Percentiles rank a stretch among this genome's conserved stretches.
phyloP scores from a whole-genome alignment of 1,140 invertebrate genomes.

The Drosophila subpulchrella region DNA sequence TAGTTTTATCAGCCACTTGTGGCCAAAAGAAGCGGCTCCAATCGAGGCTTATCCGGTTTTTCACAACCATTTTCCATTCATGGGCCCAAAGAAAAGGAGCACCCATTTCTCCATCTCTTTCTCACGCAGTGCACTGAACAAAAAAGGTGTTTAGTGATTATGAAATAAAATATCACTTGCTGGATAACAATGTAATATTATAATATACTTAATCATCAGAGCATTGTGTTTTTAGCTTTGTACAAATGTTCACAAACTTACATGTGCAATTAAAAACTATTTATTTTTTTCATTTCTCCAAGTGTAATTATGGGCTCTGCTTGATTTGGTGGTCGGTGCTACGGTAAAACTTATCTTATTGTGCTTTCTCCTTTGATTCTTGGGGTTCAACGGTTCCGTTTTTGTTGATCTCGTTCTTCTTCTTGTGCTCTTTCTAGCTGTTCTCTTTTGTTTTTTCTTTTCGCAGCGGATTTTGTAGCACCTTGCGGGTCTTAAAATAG shows the following conservation, averaged over 20 bases:
- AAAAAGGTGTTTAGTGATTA: background rate
- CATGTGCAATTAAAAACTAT: no score
- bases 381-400: slow-evolving; percentile 30
- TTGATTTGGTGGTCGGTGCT: slow-evolving; percentile 18
- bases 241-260: no score
- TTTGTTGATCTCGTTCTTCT: background rate
- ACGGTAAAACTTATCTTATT: slow-evolving; percentile 14
- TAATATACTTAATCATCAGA: no score
- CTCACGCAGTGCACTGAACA: background rate
- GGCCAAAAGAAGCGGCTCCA: slow-evolving; percentile 3
- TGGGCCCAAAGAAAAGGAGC: slow-evolving; percentile 16
- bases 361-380: slow-evolving; percentile 20
- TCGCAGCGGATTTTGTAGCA: slow-evolving; percentile 3
- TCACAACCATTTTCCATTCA: slow-evolving; percentile 29
- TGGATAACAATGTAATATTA: no score
- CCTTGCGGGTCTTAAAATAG: slow-evolving; percentile 1
- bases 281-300: background rate
- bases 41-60: background rate
- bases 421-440: slow-evolving; percentile 1
- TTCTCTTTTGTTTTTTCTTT: background rate
- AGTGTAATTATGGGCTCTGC: background rate
- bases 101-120: background rate
- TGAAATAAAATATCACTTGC: no score
- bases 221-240: no score
- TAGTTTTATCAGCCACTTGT: slow-evolving; percentile 18